These are phyloP conservation scores for Arothron firmamentum DNA, from an alignment of 2,113 vertebrate species.

Conservation along the genomic window DNA sequence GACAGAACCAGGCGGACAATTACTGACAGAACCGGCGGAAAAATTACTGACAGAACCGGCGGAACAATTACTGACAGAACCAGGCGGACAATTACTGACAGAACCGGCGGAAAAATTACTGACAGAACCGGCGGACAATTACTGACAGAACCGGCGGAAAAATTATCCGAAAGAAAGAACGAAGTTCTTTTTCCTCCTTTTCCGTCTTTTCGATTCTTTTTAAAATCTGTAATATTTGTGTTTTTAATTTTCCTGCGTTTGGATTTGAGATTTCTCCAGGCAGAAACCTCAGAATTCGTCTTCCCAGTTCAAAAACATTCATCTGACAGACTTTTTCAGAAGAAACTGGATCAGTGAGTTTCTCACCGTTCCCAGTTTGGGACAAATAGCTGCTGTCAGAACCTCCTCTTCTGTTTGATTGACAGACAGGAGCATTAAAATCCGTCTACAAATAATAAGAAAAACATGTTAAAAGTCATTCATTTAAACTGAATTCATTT, in stretches of 20 bases:
- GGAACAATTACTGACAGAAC: neutral
- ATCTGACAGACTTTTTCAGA: too few relatives aligned
- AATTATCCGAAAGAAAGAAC: too few relatives aligned
- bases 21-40: neutral
- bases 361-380: conserved; percentile 81
- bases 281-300: too few relatives aligned
- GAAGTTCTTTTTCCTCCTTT: too few relatives aligned
- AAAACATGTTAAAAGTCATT: too few relatives aligned
- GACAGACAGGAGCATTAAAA: conserved; percentile 82
- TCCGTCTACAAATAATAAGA: conserved; percentile 79
- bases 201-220: neutral
- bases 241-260: neutral
- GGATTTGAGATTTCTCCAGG: neutral
- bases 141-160: neutral
- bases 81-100: neutral
- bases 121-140: neutral
- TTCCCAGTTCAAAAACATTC: too few relatives aligned
- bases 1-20: neutral
- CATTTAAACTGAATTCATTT: neutral
- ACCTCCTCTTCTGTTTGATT: conserved; percentile 76
- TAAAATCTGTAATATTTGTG: neutral
- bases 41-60: too few relatives aligned
- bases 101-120: too few relatives aligned
- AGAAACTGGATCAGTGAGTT: neutral
- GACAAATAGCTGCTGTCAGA: conserved; percentile 87